phyloP scores from a whole-genome alignment of 2,888 invertebrate species.

The Melinaea menophilus region DNA sequence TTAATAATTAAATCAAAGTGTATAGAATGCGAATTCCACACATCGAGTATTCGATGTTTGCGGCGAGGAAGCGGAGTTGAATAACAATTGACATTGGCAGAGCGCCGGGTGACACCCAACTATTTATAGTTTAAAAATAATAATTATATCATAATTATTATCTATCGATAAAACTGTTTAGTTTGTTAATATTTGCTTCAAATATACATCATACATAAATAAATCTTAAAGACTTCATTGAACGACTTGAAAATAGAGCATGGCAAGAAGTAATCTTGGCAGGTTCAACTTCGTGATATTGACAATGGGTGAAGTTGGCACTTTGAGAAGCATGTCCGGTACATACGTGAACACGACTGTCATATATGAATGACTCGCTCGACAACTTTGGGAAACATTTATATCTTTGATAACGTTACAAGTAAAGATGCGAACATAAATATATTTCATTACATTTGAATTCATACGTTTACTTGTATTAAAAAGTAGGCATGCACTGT shows the following conservation, averaged over 20 bases:
- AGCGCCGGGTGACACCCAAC: slow-evolving; percentile 44
- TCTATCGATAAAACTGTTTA: neutral
- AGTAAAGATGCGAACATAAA: neutral
- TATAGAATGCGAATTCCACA: slow-evolving; percentile 60
- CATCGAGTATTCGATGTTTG: slow-evolving; percentile 69
- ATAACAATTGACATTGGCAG: slow-evolving; percentile 72
- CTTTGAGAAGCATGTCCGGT: slow-evolving; percentile 59
- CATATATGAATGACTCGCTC: slow-evolving; percentile 43
- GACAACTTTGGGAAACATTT: slow-evolving; percentile 21
- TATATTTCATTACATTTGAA: slow-evolving; percentile 4
- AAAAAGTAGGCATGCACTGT: neutral
- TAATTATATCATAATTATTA: neutral
- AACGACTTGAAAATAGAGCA: slow-evolving; percentile 36
- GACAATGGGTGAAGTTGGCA: slow-evolving; percentile 52
- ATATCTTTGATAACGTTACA: slow-evolving; percentile 14
- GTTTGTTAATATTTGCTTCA: neutral
- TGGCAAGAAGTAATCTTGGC: slow-evolving; percentile 46
- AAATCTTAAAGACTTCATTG: slow-evolving; percentile 9
- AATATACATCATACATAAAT: neutral
- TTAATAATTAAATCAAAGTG: slow-evolving; percentile 23
- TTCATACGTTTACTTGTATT: neutral
- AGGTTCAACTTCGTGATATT: slow-evolving; percentile 55
- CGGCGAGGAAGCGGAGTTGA: slow-evolving; percentile 57
- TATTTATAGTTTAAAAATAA: slow-evolving; percentile 1
- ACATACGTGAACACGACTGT: slow-evolving; percentile 51